Conservation (phyloP, 2,888 invertebrate species). For the Proisotoma minuta region DNA sequence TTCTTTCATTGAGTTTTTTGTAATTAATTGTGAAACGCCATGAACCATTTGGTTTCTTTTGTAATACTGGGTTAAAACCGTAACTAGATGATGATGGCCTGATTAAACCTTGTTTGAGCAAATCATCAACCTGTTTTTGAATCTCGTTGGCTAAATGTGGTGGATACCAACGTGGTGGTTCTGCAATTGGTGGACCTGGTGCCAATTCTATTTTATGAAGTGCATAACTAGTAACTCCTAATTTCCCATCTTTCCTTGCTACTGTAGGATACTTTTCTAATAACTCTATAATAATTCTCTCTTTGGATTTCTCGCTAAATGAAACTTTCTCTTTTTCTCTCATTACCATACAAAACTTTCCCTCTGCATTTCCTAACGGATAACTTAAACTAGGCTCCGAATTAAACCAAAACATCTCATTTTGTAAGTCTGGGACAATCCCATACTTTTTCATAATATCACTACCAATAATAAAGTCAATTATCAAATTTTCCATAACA, state of each 20-base stretch:
- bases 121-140: conserved; percentile 9
- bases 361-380: neutral
- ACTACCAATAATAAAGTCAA: neutral
- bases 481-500: conserved; percentile 1
- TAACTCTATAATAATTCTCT: neutral
- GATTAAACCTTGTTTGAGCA: conserved; percentile 14
- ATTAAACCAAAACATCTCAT: neutral
- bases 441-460: neutral
- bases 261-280: conserved; percentile 12
- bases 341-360: neutral
- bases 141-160: conserved; percentile 7
- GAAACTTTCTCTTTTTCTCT: neutral
- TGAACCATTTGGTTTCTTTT: conserved; percentile 12
- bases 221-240: conserved; percentile 7
- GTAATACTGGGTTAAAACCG: conserved; percentile 14
- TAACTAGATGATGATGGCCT: conserved; percentile 15
- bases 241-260: conserved; percentile 6
- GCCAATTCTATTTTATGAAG: conserved; percentile 12
- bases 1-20: conserved; percentile 12
- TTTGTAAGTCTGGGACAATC: neutral
- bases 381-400: neutral
- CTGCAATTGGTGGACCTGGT: neutral
- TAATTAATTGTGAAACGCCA: conserved; percentile 22
- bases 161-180: neutral
- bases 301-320: neutral